Percentiles rank a stretch among this genome's conserved stretches.
Evolutionary conservation across 2,888 invertebrate species (phyloP).

Genomic region (Pegoplata infirma): DNA sequence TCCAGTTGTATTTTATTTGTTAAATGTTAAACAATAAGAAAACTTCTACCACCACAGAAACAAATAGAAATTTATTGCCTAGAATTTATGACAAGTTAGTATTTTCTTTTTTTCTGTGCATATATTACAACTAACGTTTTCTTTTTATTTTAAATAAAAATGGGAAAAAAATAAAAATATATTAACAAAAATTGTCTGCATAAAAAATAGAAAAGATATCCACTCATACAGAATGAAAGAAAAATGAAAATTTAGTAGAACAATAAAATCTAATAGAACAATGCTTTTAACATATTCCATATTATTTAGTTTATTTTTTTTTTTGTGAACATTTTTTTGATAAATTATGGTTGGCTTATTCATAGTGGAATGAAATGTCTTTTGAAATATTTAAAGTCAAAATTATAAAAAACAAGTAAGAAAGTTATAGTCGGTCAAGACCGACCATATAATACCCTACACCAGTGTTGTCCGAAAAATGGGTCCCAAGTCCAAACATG

Average conservation of each 20-base stretch:
- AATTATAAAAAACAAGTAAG: no score
- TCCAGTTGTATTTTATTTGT: neutral
- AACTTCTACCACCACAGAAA: conserved; percentile 65
- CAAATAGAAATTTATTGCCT: conserved; percentile 75
- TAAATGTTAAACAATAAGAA: conserved; percentile 20
- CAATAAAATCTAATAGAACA: conserved; percentile 34
- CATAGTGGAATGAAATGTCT: no score
- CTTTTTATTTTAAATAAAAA: neutral
- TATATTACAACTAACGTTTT: conserved; percentile 28
- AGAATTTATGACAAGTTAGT: conserved; percentile 73
- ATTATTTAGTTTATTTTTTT: conserved; percentile 8
- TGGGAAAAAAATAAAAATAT: neutral
- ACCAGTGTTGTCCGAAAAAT: no score
- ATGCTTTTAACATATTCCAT: conserved; percentile 47
- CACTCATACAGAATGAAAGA: neutral
- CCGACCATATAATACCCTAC: no score
- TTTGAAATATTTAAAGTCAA: no score
- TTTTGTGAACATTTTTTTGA: neutral
- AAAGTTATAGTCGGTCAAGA: no score
- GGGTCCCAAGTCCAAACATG: no score
- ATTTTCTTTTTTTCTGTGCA: conserved; percentile 36
- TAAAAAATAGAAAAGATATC: conserved; percentile 1
- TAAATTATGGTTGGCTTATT: no score
- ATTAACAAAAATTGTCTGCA: conserved; percentile 30
- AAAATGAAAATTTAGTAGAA: conserved; percentile 40